A percentile compares a stretch with the other conserved stretches of the same genome.
These are phyloP conservation scores for Prunella himalayana DNA, from an alignment of 2,113 vertebrate species.

Conservation along the genomic window DNA sequence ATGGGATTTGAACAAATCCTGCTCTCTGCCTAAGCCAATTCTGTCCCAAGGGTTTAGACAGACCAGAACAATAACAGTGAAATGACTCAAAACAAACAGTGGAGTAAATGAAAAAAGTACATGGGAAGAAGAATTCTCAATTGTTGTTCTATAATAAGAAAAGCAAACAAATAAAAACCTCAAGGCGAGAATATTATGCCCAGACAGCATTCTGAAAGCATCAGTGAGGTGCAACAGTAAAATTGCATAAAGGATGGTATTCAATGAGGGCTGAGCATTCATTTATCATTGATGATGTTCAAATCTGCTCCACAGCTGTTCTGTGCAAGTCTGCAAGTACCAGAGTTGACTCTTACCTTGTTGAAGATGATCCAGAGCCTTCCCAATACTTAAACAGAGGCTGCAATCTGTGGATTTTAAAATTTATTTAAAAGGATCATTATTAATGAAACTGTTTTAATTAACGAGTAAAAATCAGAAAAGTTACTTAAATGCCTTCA, in stretches of 20 bases:
- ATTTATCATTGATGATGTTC: not conserved
- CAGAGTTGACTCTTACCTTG: constrained; percentile 23
- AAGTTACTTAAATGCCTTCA: not conserved
- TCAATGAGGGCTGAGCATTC: not conserved
- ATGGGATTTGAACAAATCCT: not conserved
- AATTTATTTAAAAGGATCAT: not conserved
- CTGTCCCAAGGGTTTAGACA: constrained; percentile 18
- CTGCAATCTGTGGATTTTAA: constrained; percentile 36
- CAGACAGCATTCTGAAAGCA: not conserved
- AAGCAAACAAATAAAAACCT: constrained; percentile 37
- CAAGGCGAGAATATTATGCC: not conserved
- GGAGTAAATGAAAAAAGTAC: constrained; percentile 11
- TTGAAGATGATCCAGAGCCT: not conserved
- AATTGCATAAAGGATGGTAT: not conserved
- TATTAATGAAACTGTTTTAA: not conserved
- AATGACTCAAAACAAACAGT: constrained; percentile 1
- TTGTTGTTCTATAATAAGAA: constrained; percentile 10
- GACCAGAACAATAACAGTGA: not conserved
- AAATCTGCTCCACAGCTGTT: not conserved
- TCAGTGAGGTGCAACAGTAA: not conserved
- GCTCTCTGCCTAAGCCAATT: not conserved
- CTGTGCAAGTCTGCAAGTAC: not conserved
- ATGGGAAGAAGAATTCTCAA: not conserved
- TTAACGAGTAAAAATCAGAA: not conserved
- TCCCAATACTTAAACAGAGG: not conserved